Conservation (phyloP, 92 coral and sea anemone species). For the Actinernus sp. region DNA sequence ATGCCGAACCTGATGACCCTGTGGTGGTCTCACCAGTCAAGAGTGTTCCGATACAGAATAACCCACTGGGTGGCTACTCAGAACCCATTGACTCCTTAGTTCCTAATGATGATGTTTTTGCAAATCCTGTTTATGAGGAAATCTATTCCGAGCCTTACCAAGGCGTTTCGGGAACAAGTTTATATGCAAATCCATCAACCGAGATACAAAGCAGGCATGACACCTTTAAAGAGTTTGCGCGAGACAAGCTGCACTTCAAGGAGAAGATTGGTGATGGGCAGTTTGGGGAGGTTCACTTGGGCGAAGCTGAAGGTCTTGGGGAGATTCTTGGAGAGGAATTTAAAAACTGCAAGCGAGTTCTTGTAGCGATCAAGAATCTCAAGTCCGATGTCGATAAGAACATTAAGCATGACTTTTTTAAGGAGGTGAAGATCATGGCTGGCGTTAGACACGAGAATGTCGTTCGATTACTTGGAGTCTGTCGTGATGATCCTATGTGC, state of each 20-base stretch:
- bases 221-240: slow-evolving; percentile 87
- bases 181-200: slow-evolving; percentile 82
- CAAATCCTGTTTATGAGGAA: slow-evolving; percentile 93
- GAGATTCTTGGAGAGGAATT: slow-evolving; percentile 71
- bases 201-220: slow-evolving; percentile 58
- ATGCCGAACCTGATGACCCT: slow-evolving; percentile 48
- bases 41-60: too few relatives aligned
- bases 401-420: slow-evolving; percentile 94
- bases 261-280: slow-evolving; percentile 99
- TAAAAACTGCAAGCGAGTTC: slow-evolving; percentile 36
- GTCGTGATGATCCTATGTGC: slow-evolving; percentile 97
- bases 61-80: slow-evolving; percentile 59
- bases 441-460: slow-evolving; percentile 94
- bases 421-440: slow-evolving; percentile 97
- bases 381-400: slow-evolving; percentile 91
- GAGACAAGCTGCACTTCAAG: slow-evolving; percentile 76
- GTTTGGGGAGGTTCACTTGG: slow-evolving; percentile 97
- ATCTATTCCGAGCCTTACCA: slow-evolving; percentile 93
- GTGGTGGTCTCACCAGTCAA: too few relatives aligned
- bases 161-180: slow-evolving; percentile 95
- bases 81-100: slow-evolving; percentile 87
- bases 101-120: slow-evolving; percentile 51
- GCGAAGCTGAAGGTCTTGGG: slow-evolving; percentile 79
- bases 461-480: slow-evolving; percentile 86
- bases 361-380: slow-evolving; percentile 90